These are phyloP conservation scores for Tetragonula clypearis DNA, from an alignment of 1,140 invertebrate species.

Conservation along the genomic window DNA sequence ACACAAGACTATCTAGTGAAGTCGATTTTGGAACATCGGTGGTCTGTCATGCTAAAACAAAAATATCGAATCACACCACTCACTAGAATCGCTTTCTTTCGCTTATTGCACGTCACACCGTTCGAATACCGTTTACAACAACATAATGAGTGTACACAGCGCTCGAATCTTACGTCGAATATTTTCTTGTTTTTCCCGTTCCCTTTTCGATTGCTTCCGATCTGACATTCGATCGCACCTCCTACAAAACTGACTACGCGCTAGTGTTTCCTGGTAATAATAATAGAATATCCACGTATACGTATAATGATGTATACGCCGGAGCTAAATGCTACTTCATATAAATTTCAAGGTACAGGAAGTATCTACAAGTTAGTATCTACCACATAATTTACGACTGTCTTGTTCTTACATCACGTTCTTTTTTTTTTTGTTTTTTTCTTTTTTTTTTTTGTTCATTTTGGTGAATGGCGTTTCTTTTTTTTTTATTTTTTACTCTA, in stretches of 20 bases:
- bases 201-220: slow-evolving; percentile 26
- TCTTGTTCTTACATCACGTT: slow-evolving; percentile 5
- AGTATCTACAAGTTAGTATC: slow-evolving; percentile 76
- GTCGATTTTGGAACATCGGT: slow-evolving; percentile 65
- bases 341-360: slow-evolving; percentile 78
- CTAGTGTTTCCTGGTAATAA: slow-evolving; percentile 61
- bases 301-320: slow-evolving; percentile 48
- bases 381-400: slow-evolving; percentile 64
- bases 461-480: slow-evolving; percentile 27
- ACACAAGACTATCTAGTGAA: slow-evolving; percentile 73
- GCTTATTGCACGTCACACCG: slow-evolving; percentile 65
- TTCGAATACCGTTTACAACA: slow-evolving; percentile 49
- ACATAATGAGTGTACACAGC: slow-evolving; percentile 39
- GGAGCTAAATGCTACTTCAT: slow-evolving; percentile 70
- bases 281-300: slow-evolving; percentile 56
- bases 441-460: neutral
- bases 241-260: slow-evolving; percentile 55
- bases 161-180: slow-evolving; percentile 27
- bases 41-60: slow-evolving; percentile 68
- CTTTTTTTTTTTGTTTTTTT: neutral
- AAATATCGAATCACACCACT: slow-evolving; percentile 68
- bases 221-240: slow-evolving; percentile 27
- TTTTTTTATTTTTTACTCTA: slow-evolving; percentile 32
- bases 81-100: slow-evolving; percentile 32
- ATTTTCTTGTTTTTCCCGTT: neutral